Evolutionary conservation across 2,113 vertebrate species (phyloP), one percentile per base, ranked within the genome.

Genomic region (Phalacrocorax pelagicus): DNA sequence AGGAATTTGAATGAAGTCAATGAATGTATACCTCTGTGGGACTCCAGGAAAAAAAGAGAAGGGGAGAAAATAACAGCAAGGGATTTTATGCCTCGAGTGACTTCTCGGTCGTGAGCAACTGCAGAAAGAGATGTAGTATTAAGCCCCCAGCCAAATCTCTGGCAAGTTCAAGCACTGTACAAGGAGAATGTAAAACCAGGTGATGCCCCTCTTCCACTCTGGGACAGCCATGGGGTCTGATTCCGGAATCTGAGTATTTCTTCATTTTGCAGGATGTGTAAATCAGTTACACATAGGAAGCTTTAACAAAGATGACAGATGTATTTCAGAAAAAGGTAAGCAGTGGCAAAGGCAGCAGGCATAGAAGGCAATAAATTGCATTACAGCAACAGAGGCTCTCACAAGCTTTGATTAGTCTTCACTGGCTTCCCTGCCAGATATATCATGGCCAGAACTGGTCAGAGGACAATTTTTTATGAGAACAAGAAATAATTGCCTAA

Each of bases 401-500:
- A 17, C 30, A 40, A 38, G 86, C 46, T 86, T 66, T 81, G 59
- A 84, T 94, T 47, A 81, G 84, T 26, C 90, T 87, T 74, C 54
- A 34, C 30, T 30, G 58, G 40, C 83, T 88, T 49, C 72, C 42
- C 30, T 94, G 93, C 59, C 69, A 89, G 75, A 79, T 13, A 15
- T 12, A 84, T 62, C 42, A 36, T 1, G 42, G 92, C 84, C 83
- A 95, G 87, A 59, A 18, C 30, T 22, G 78, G 81, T 93, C 85
- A 71, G 52, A 94, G 51, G 85, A 52, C 74, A 90, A 89, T 90
- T 85, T 5, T 91, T 81, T 79, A 30, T 2, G 29, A 89, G 81
- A 89, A 92, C 85, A 81, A 81, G 78, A 95, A 95, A 94, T 96
- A 96, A 95, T 81, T 93, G 78, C 52, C 73, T 85, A 94, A 91